Percentiles rank a stretch among this genome's conserved stretches.
Evolutionary conservation across 2,113 vertebrate species (phyloP).

Genomic region (Tetrax tetrax): DNA sequence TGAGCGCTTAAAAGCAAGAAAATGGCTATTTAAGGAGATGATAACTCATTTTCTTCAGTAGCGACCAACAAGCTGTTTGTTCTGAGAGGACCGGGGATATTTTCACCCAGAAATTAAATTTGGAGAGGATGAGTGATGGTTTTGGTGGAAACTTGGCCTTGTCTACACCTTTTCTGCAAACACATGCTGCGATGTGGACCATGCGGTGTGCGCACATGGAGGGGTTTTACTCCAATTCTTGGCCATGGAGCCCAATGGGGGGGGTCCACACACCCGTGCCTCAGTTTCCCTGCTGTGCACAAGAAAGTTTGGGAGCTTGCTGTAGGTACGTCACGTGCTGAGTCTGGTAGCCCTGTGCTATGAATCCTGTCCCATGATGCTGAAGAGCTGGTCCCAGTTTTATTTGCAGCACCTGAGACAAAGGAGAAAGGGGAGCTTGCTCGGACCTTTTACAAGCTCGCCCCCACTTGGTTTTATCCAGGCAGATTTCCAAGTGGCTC

Average conservation of each 20-base stretch:
- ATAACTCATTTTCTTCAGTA: background rate
- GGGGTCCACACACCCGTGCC: fast-evolving
- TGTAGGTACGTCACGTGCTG: fast-evolving
- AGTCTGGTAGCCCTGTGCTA: fast-evolving
- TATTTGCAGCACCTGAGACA: background rate
- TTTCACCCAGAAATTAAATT: background rate
- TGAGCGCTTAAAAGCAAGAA: background rate
- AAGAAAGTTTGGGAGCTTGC: background rate
- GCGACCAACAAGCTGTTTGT: background rate
- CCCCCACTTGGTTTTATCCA: background rate
- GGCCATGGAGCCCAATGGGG: background rate
- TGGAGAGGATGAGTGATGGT: background rate
- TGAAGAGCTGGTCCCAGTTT: background rate
- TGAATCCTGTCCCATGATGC: background rate
- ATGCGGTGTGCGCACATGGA: fast-evolving
- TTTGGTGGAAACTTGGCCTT: background rate
- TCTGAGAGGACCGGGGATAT: background rate
- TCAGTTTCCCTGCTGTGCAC: background rate
- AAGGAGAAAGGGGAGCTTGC: background rate
- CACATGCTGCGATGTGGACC: fast-evolving
- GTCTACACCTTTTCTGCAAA: background rate
- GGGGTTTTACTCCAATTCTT: background rate
- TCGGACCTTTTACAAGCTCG: fast-evolving
- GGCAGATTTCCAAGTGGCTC: fast-evolving
- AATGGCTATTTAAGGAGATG: background rate